A percentile compares a stretch with the other conserved stretches of the same genome.
Conservation (phyloP, 23 tunicate genomes). For the Styela clava region DNA sequence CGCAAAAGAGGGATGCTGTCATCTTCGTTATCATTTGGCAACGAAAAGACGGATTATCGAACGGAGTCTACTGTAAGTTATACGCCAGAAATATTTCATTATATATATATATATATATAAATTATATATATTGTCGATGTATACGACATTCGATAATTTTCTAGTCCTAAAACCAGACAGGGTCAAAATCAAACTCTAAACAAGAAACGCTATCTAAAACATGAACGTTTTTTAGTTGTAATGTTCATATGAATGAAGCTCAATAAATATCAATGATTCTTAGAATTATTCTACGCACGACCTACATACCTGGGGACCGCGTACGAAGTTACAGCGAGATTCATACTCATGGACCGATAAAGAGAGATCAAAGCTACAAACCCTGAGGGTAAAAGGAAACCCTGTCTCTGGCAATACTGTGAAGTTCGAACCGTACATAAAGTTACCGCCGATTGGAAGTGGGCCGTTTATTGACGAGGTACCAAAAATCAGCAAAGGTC, state of each 20-base stretch:
- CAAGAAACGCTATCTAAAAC: too few species aligned
- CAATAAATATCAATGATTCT: too few species aligned
- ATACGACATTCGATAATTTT: background rate
- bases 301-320: conserved; percentile 81
- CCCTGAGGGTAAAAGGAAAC: conserved; percentile 59
- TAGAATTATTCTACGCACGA: conserved; percentile 78
- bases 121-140: background rate
- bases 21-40: conserved; percentile 69
- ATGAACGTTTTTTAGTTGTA: too few species aligned
- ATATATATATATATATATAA: too few species aligned
- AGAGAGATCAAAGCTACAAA: conserved; percentile 48
- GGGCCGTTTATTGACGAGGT: background rate
- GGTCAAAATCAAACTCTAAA: background rate
- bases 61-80: conserved; percentile 76
- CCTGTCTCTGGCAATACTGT: conserved; percentile 14
- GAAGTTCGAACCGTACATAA: conserved; percentile 40
- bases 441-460: conserved; percentile 59
- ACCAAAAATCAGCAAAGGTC: background rate
- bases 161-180: background rate
- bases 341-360: conserved; percentile 87
- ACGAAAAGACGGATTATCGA: conserved; percentile 48
- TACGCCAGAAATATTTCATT: background rate
- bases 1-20: conserved; percentile 81
- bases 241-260: too few species aligned
- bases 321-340: conserved; percentile 53